These are phyloP conservation scores for Ophion ellenae DNA, from an alignment of 2,888 invertebrate genomes.

Conservation along the genomic window DNA sequence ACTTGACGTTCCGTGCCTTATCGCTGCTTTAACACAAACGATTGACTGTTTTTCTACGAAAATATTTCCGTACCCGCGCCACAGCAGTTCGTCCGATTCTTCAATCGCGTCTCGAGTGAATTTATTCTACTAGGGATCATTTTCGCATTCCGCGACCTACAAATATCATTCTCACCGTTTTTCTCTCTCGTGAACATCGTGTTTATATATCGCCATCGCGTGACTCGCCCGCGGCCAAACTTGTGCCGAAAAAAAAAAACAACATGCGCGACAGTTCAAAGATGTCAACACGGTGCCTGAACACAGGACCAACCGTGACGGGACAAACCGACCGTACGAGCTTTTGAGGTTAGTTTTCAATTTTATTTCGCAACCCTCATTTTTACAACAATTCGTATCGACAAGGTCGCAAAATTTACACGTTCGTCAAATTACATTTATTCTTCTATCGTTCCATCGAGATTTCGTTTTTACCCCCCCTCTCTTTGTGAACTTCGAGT, in stretches of 20 bases:
- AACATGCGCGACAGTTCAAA: conserved; percentile 78
- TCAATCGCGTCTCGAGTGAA: conserved; percentile 10
- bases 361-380: conserved; percentile 34
- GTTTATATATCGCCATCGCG: conserved; percentile 7
- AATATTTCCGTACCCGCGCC: conserved; percentile 21
- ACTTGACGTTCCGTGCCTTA: conserved; percentile 44
- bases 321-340: conserved; percentile 68
- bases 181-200: conserved; percentile 4
- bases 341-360: conserved; percentile 78
- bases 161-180: not conserved
- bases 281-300: conserved; percentile 80
- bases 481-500: not conserved
- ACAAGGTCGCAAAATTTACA: not conserved
- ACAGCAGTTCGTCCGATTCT: conserved; percentile 4
- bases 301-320: conserved; percentile 77
- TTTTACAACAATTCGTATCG: not conserved
- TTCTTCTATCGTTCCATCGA: not conserved
- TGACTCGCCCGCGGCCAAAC: conserved; percentile 3
- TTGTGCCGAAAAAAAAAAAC: conserved; percentile 30
- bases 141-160: conserved; percentile 4
- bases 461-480: not conserved
- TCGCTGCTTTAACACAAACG: conserved; percentile 37
- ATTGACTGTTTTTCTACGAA: conserved; percentile 21
- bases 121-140: conserved; percentile 1
- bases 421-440: not conserved